phyloP scores from a whole-genome alignment of 2,888 invertebrate genomes.

The Thalpophila matura region DNA sequence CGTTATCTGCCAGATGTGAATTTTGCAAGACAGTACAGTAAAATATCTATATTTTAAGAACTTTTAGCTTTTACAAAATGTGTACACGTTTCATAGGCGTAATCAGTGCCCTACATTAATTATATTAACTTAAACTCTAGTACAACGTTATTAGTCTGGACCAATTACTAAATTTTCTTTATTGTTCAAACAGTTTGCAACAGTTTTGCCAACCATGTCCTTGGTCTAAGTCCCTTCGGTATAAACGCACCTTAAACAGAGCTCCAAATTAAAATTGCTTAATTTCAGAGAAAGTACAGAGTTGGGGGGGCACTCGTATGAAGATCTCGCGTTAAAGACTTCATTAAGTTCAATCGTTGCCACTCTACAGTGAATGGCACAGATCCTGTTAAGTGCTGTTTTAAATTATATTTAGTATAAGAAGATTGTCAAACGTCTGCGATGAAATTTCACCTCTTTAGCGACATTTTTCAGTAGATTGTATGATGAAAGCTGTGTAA shows the following conservation, averaged over 20 bases:
- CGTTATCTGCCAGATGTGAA: no score
- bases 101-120: no score
- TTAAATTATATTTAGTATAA: constrained; percentile 49
- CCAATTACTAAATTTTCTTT: no score
- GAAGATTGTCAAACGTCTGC: constrained; percentile 27
- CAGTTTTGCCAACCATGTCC: background rate
- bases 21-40: no score
- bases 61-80: no score
- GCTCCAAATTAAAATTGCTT: constrained; percentile 76
- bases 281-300: constrained; percentile 66
- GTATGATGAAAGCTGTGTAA: background rate
- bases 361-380: constrained; percentile 53
- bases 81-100: no score
- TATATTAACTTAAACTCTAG: no score
- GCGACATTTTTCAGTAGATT: background rate
- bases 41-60: no score
- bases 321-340: constrained; percentile 57
- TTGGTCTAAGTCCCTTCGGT: background rate
- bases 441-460: constrained; percentile 19
- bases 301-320: constrained; percentile 45
- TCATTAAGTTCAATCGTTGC: constrained; percentile 64
- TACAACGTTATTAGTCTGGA: no score
- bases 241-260: constrained; percentile 33
- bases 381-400: constrained; percentile 54
- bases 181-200: no score